These are phyloP conservation scores for Macropus fuliginosus DNA, from an alignment of 2,797 vertebrate species.

Conservation along the genomic window DNA sequence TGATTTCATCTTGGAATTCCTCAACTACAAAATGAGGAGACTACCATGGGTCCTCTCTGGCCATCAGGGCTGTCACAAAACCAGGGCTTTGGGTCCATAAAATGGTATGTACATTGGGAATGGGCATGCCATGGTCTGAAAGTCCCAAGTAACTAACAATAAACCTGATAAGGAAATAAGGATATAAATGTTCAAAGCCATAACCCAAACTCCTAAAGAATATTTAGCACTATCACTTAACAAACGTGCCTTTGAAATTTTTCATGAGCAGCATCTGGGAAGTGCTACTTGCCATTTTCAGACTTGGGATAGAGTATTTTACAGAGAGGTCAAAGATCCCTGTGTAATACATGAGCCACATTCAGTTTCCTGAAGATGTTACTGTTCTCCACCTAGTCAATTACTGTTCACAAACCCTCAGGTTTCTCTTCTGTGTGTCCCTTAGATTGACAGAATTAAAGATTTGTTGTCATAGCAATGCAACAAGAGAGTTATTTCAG, in stretches of 20 bases:
- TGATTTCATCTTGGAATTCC: neutral
- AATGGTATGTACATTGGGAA: neutral
- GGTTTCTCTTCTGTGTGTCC: neutral
- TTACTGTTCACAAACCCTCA: neutral
- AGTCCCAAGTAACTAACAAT: neutral
- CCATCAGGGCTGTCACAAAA: neutral
- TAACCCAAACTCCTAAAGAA: slow-evolving; percentile 1
- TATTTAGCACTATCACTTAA: neutral
- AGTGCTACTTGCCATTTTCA: slow-evolving; percentile 8
- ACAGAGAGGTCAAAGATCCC: neutral
- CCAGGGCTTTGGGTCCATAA: neutral
- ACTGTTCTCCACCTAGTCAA: neutral
- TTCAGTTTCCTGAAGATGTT: neutral
- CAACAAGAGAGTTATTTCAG: neutral
- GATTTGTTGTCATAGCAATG: neutral
- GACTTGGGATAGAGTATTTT: neutral
- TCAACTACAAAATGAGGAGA: neutral
- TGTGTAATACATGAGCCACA: neutral
- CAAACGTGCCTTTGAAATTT: neutral
- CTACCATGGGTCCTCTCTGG: neutral
- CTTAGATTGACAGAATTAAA: neutral
- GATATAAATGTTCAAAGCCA: neutral
- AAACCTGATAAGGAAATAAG: neutral
- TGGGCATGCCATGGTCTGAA: neutral
- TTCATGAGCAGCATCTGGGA: neutral